Evolutionary conservation across 2,113 vertebrate genomes (phyloP), one percentile per base, ranked within the genome.

Genomic region (Nyctereutes procyonoides): DNA sequence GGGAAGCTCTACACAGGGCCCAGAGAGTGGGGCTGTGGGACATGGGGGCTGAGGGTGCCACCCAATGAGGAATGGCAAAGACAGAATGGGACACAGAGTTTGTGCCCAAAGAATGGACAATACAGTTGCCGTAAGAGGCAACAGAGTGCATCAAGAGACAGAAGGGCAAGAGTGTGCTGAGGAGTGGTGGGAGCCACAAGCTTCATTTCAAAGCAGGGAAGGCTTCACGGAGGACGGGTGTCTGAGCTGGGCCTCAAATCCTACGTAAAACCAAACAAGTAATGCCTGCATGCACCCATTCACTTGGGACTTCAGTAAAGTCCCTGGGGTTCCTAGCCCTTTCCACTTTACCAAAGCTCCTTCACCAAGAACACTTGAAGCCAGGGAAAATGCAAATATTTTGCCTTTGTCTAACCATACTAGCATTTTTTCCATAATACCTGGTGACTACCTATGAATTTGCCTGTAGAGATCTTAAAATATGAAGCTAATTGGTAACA

Each of bases 221-320:
- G 76, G 19, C 77, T n/a, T n/a, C 55, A 63, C 1, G 0, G 55
- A 80, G 80, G 63, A 4, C 16, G 63, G 38, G 53, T 32, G 3
- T 56, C 32, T 16, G 38, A 55, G 38, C 53, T 3, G 32, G 53
- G 69, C 43, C 28, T 69, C 32, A 28, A 22, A 30, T 16, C 32
- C 3, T 11, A 16, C 5, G 65, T 30, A 30, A 51, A 85, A 32
- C 11, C 67, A n/a, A 4, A 55, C 28, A 74, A 56, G 82, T 22
- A 58, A 15, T 5, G 20, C 28, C 28, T 20, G 10, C 22, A 2
- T 9, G 17, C 51, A 65, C 9, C 20, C 30, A 16, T 17, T 81
- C 14, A 9, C 3, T 15, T 5, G 24, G 30, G 35, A 48, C 56
- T 22, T 16, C 0, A 0, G n/a, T 20, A 4, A 1, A 38, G 26